These are phyloP conservation scores for Neopipo cinnamomea DNA, from an alignment of 2,113 vertebrate genomes.

Conservation along the genomic window DNA sequence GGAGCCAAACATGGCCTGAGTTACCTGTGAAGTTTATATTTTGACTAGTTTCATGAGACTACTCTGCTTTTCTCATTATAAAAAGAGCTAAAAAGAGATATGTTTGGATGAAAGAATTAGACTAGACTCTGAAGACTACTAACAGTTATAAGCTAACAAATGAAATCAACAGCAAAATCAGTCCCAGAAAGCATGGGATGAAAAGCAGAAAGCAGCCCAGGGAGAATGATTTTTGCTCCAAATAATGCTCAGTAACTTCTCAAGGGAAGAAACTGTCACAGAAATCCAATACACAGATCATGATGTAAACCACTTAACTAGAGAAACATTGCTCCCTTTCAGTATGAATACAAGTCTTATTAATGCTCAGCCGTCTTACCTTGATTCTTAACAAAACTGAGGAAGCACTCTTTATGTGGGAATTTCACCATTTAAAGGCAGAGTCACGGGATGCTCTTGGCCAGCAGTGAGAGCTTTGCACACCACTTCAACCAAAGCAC, in stretches of 20 bases:
- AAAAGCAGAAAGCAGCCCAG: not conserved
- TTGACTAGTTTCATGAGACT: not conserved
- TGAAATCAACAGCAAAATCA: conserved; percentile 17
- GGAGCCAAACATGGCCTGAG: not conserved
- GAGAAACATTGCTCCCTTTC: not conserved
- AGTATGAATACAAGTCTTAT: not conserved
- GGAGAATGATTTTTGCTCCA: not conserved
- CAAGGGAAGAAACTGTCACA: not conserved
- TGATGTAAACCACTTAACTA: not conserved
- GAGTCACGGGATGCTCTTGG: not conserved
- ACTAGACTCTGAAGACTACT: not conserved
- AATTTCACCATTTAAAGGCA: not conserved
- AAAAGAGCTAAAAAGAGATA: not conserved
- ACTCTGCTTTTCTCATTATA: not conserved
- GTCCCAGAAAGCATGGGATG: not conserved
- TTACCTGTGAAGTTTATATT: not conserved
- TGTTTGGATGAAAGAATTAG: not conserved
- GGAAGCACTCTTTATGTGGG: not conserved
- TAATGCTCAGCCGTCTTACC: not conserved
- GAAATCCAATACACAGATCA: conserved; percentile 13
- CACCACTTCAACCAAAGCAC: not conserved
- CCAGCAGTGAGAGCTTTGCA: not conserved
- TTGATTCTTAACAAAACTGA: not conserved
- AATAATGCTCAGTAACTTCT: conserved; percentile 3
- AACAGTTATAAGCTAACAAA: not conserved